Evolutionary conservation across 2,888 invertebrate species (phyloP).

Genomic region (Polymixis lichenea): DNA sequence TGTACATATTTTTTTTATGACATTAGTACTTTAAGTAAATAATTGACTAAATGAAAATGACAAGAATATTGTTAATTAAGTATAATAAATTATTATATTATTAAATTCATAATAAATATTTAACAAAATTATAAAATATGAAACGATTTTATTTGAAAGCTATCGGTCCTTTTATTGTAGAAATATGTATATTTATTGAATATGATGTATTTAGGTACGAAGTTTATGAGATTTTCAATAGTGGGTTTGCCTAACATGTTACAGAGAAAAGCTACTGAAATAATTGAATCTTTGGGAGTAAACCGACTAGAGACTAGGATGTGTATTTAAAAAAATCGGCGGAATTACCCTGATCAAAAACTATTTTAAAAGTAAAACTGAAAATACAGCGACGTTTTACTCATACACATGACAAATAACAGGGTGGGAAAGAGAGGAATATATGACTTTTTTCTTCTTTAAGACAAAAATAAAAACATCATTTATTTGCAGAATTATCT

Average conservation of each 20-base stretch:
- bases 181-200: neutral
- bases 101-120: too few species aligned
- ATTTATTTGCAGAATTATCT: neutral
- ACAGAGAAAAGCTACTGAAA: neutral
- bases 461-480: neutral
- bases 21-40: neutral
- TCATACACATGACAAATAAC: neutral
- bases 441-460: neutral
- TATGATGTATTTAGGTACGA: neutral
- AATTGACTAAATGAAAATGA: neutral
- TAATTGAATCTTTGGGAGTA: slow-evolving; percentile 18
- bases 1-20: neutral
- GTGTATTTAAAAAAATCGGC: slow-evolving; percentile 1
- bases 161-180: neutral
- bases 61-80: slow-evolving; percentile 1
- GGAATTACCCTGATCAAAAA: slow-evolving; percentile 23
- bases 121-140: neutral
- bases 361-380: neutral
- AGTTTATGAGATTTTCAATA: neutral
- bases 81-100: too few species aligned
- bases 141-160: slow-evolving; percentile 3
- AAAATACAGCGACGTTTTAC: neutral
- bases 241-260: slow-evolving; percentile 2
- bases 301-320: slow-evolving; percentile 36
- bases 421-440: slow-evolving; percentile 21